Evolutionary conservation across 2,888 invertebrate genomes (phyloP).

Genomic region (Phengaris arion): DNA sequence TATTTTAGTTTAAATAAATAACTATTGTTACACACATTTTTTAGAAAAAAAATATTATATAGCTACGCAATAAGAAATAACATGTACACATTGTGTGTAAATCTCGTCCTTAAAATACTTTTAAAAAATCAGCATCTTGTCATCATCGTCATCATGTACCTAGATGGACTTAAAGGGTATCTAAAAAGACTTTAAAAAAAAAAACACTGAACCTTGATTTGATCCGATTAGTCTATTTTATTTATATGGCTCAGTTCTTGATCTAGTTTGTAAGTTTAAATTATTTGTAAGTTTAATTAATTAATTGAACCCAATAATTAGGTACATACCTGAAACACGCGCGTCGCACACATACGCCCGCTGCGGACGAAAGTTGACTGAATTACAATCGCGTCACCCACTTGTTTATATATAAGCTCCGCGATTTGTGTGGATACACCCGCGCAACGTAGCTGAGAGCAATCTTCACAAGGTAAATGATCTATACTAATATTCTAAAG

Average conservation of each 20-base stretch:
- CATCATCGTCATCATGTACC: too few relatives aligned
- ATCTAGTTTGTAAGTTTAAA: not conserved
- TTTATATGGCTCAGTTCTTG: too few relatives aligned
- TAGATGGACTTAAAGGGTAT: too few relatives aligned
- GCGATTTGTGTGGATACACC: slow-evolving; percentile 31
- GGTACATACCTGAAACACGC: slow-evolving; percentile 22
- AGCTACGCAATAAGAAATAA: too few relatives aligned
- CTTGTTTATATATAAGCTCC: slow-evolving; percentile 32
- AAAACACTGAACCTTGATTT: not conserved
- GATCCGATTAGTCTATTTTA: not conserved
- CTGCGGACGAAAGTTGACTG: slow-evolving; percentile 12
- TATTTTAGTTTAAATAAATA: too few relatives aligned
- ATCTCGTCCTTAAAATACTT: too few relatives aligned
- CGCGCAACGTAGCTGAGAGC: not conserved
- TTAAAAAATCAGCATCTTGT: too few relatives aligned
- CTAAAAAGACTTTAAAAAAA: too few relatives aligned
- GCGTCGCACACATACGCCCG: not conserved
- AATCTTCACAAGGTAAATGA: slow-evolving; percentile 2
- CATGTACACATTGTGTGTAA: too few relatives aligned
- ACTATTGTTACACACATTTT: too few relatives aligned
- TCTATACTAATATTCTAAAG: too few relatives aligned
- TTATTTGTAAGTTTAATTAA: not conserved
- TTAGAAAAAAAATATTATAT: too few relatives aligned
- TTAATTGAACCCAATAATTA: not conserved
- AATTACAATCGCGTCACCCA: slow-evolving; percentile 17